These are phyloP conservation scores for Trichosurus vulpecula DNA, from an alignment of 2,797 vertebrate species.

Conservation along the genomic window DNA sequence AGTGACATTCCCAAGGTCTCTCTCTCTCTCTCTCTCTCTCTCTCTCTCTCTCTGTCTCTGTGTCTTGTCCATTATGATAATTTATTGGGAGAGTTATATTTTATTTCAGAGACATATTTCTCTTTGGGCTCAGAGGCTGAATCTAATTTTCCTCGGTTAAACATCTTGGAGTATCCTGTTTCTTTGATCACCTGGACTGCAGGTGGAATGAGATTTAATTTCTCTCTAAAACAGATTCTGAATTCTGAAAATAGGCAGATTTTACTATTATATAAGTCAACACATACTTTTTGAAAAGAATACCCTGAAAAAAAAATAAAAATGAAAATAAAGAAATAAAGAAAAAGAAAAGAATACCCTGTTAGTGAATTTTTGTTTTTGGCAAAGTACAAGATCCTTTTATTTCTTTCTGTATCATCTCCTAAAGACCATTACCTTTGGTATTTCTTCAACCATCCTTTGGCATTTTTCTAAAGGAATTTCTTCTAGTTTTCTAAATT, in stretches of 20 bases:
- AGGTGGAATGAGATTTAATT: not conserved
- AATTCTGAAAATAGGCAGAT: not conserved
- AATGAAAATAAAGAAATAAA: no score
- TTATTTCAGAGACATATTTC: not conserved
- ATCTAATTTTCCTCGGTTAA: not conserved
- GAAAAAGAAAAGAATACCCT: not conserved
- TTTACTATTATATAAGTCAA: not conserved
- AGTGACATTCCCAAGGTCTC: not conserved
- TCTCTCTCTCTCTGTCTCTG: no score
- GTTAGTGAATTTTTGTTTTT: not conserved
- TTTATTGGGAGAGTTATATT: not conserved
- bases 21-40: no score
- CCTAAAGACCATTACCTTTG: not conserved
- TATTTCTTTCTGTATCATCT: not conserved
- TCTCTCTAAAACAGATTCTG: not conserved
- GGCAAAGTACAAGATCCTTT: not conserved
- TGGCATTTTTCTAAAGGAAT: not conserved
- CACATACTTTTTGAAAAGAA: not conserved
- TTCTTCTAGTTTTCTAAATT: conserved; percentile 9
- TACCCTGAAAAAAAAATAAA: no score
- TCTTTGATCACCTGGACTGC: not conserved
- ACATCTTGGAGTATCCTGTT: not conserved
- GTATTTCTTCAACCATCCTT: not conserved
- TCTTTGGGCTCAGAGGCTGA: not conserved
- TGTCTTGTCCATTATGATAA: not conserved